Base-by-base conservation (phyloP, 2,113 vertebrate species). In the Phycodurus eques region DNA sequence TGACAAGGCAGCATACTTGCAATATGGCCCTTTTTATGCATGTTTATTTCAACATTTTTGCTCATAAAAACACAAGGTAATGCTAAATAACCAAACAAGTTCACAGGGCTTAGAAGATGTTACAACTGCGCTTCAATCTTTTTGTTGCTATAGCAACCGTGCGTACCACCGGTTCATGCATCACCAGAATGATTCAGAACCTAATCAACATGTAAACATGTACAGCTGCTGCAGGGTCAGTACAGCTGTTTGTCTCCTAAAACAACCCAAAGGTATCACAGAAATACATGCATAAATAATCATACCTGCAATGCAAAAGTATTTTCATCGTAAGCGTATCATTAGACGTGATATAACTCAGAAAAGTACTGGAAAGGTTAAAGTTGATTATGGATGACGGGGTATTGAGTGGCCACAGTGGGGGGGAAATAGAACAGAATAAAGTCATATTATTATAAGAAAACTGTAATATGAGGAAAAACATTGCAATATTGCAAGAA, bases 361-460 rank as follows among this genome's bases (percentile, higher is more conserved):
- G 75, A 63, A 75, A 83, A 67, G 83, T 80, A 79, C 75, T 78
- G 74, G 65, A 33, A 72, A 83, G 63, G 76, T 74, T 59, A 70
- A 27, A 46, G 22, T 67, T 13, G 47, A 61, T 35, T 61, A 61
- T 35, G 31, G 17, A 33, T 17, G 20, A 60, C 15, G 62, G 35
- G 43, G 19, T 13, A n/a, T 43, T 64, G 20, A 39, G 33, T 35
- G 35, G 39, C 39, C 20, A 64, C 39, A 44, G 62, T 20, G 17
- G 11, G 31, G 57, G 17, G 42, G 35, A 42, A 43, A 63, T 60
- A 17, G 13, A 27, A 27, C 27, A 27, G 56, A 27, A 31, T 31
- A 27, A 13, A 10, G 12, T 27, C 14, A 35, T 19, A 61, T 35
- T 35, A 9, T 17, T 6, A 61, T 5, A 61, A 33, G 15, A 61